These are phyloP conservation scores for Gadus macrocephalus DNA, from an alignment of 2,113 vertebrate species.

Conservation along the genomic window DNA sequence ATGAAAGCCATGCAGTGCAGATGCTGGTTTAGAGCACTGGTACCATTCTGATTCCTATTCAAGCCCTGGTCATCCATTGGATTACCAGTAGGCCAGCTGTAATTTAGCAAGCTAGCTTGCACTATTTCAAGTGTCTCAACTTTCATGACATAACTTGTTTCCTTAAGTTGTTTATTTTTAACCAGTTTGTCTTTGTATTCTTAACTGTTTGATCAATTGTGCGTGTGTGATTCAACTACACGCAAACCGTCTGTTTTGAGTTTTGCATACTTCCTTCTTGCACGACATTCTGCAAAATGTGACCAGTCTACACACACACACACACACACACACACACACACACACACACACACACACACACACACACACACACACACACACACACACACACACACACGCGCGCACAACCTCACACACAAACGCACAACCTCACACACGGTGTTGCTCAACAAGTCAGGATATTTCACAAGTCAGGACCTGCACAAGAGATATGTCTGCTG, in stretches of 20 bases:
- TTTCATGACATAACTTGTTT: too few relatives aligned
- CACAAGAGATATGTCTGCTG: slow-evolving; percentile 28
- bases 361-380: slow-evolving; percentile 16
- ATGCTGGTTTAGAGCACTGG: too few relatives aligned
- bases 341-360: background rate
- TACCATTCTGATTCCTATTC: too few relatives aligned
- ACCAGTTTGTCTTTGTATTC: too few relatives aligned
- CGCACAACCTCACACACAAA: slow-evolving; percentile 15
- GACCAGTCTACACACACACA: slow-evolving; percentile 39
- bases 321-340: slow-evolving; percentile 15
- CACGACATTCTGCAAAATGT: slow-evolving; percentile 8
- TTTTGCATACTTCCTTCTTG: background rate
- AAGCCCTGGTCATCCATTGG: too few relatives aligned
- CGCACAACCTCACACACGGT: slow-evolving; percentile 21
- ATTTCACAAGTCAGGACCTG: slow-evolving; percentile 59
- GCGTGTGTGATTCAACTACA: slow-evolving; percentile 28
- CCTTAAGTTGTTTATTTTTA: too few relatives aligned
- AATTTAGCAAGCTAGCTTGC: too few relatives aligned
- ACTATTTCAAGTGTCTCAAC: too few relatives aligned
- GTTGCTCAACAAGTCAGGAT: slow-evolving; percentile 60
- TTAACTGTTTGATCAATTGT: too few relatives aligned
- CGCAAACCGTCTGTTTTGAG: background rate
- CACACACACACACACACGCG: slow-evolving; percentile 14
- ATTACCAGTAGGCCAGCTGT: too few relatives aligned
- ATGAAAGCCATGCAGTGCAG: too few relatives aligned